Conservation (phyloP, 2,113 vertebrate genomes). For the Pituophis catenifer region DNA sequence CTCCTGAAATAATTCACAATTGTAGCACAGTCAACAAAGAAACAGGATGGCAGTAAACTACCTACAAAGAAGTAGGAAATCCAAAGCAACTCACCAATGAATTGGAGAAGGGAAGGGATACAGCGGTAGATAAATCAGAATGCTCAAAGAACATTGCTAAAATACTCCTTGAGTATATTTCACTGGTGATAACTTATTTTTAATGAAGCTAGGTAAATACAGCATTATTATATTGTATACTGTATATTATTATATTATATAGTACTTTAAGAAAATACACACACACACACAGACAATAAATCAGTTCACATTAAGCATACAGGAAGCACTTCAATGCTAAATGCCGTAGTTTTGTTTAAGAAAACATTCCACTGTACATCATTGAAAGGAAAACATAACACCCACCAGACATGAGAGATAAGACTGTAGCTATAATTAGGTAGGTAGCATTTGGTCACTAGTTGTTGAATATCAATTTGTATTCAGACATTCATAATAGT, state of each 20-base stretch:
- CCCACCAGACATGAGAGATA: background rate
- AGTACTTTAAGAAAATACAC: background rate
- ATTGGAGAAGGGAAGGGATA: background rate
- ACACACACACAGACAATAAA: background rate
- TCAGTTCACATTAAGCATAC: background rate
- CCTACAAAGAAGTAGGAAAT: background rate
- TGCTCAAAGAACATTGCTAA: constrained; percentile 7
- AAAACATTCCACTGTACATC: background rate
- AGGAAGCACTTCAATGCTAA: background rate
- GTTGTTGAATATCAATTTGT: constrained; percentile 2
- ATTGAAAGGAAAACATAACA: background rate
- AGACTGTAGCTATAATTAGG: background rate
- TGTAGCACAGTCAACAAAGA: background rate
- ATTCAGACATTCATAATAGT: background rate
- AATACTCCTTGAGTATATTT: constrained; percentile 16
- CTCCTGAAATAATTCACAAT: constrained; percentile 38
- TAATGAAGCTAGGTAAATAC: background rate
- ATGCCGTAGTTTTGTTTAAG: background rate
- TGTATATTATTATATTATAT: no score
- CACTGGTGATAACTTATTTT: background rate
- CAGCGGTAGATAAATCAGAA: background rate
- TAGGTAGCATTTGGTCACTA: constrained; percentile 29
- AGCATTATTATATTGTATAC: background rate
- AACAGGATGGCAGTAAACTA: background rate
- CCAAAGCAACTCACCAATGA: constrained; percentile 23